Evolutionary conservation across 1,140 invertebrate species (phyloP).

Genomic region (Drosophila watanabei): DNA sequence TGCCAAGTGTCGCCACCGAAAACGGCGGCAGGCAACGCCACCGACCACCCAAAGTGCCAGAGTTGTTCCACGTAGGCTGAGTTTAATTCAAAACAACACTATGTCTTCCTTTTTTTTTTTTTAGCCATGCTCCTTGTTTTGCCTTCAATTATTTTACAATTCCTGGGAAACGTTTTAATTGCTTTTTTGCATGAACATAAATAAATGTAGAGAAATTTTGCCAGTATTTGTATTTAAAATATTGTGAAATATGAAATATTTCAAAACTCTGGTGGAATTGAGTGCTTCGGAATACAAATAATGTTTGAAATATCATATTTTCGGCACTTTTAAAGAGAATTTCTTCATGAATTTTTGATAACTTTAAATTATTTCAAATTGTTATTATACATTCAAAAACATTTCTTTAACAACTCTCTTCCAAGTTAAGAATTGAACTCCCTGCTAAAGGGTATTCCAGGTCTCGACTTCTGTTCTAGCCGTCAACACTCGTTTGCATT

Average conservation of each 20-base stretch:
- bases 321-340: not conserved
- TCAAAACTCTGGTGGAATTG: too few relatives aligned
- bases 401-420: not conserved
- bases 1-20: slow-evolving; percentile 64
- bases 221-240: too few relatives aligned
- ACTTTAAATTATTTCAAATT: not conserved
- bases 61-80: slow-evolving; percentile 29
- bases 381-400: accelerated
- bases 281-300: too few relatives aligned
- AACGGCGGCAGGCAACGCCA: slow-evolving; percentile 1
- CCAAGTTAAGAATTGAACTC: too few relatives aligned
- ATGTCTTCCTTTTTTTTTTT: slow-evolving; percentile 14
- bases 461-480: not conserved
- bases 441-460: slow-evolving; percentile 8
- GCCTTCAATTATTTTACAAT: slow-evolving; percentile 3
- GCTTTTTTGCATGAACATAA: slow-evolving; percentile 9
- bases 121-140: slow-evolving; percentile 2
- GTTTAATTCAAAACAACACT: slow-evolving; percentile 38
- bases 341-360: not conserved
- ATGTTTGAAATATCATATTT: not conserved
- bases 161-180: slow-evolving; percentile 1
- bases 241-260: not conserved
- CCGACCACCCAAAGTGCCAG: slow-evolving; percentile 65
- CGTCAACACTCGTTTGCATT: slow-evolving; percentile 37
- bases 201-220: not conserved